phyloP scores from a whole-genome alignment of 2,113 vertebrate genomes.

The Hemicordylus capensis region DNA sequence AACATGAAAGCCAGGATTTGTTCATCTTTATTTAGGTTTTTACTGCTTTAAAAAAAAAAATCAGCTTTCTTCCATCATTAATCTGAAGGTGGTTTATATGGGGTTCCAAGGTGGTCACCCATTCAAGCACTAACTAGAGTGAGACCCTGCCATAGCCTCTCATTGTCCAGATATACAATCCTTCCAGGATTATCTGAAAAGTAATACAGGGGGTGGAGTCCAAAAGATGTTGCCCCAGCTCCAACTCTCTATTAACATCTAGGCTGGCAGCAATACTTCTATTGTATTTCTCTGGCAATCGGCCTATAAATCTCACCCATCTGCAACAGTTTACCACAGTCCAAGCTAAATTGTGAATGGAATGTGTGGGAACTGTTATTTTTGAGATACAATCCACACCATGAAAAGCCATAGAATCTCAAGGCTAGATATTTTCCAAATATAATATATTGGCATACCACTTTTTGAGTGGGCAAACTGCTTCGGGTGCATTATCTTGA shows the following conservation, averaged over 20 bases:
- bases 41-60: too few species aligned
- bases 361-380: background rate
- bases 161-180: too few species aligned
- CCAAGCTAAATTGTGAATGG: background rate
- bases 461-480: too few species aligned
- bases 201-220: background rate
- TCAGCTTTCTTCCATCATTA: too few species aligned
- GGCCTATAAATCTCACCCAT: background rate
- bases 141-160: too few species aligned
- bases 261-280: background rate
- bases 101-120: too few species aligned
- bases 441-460: too few species aligned
- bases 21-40: too few species aligned
- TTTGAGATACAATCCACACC: background rate
- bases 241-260: background rate
- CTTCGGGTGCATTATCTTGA: too few species aligned
- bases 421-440: background rate
- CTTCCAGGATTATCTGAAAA: background rate
- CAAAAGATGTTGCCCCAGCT: background rate
- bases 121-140: too few species aligned
- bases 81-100: too few species aligned
- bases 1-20: background rate
- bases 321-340: background rate
- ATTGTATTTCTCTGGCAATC: background rate
- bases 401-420: background rate